Conservation (phyloP, 1,140 invertebrate species). For the Diabrotica virgifera region DNA sequence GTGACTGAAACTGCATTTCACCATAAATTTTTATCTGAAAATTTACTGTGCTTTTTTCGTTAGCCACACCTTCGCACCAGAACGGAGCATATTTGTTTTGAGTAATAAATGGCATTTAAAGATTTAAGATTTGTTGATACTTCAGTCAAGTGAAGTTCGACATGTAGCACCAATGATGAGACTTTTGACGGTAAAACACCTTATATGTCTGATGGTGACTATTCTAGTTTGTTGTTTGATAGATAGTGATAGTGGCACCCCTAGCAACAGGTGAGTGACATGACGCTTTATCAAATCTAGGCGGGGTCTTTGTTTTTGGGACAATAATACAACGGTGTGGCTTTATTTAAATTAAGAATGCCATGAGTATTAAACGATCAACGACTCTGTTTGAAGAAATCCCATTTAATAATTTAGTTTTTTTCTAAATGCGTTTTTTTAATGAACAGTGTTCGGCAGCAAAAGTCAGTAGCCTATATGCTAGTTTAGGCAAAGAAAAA, state of each 20-base stretch:
- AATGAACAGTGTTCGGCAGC: too few relatives aligned
- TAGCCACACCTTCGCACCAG: too few relatives aligned
- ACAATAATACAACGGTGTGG: neutral
- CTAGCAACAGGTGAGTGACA: conserved; percentile 1
- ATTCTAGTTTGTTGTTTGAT: conserved; percentile 15
- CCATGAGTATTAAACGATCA: neutral
- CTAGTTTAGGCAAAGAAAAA: too few relatives aligned
- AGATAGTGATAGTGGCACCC: conserved; percentile 10
- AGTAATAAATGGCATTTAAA: conserved; percentile 1
- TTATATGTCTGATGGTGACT: conserved; percentile 11
- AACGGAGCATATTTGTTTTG: neutral
- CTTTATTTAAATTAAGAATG: neutral
- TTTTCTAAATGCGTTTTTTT: too few relatives aligned
- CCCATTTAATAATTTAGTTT: too few relatives aligned
- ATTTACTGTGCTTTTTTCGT: too few relatives aligned
- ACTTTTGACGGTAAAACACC: conserved; percentile 11
- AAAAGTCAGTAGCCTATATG: too few relatives aligned
- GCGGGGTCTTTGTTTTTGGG: conserved; percentile 7
- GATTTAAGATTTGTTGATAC: conserved; percentile 12
- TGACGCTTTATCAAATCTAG: neutral
- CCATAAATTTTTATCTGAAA: too few relatives aligned
- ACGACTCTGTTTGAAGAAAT: too few relatives aligned
- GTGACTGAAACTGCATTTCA: too few relatives aligned
- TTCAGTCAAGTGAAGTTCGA: conserved; percentile 19
- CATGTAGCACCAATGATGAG: conserved; percentile 20